These are phyloP conservation scores for Lamellibrachia satsuma DNA, from an alignment of 2,888 invertebrate species.

Conservation along the genomic window DNA sequence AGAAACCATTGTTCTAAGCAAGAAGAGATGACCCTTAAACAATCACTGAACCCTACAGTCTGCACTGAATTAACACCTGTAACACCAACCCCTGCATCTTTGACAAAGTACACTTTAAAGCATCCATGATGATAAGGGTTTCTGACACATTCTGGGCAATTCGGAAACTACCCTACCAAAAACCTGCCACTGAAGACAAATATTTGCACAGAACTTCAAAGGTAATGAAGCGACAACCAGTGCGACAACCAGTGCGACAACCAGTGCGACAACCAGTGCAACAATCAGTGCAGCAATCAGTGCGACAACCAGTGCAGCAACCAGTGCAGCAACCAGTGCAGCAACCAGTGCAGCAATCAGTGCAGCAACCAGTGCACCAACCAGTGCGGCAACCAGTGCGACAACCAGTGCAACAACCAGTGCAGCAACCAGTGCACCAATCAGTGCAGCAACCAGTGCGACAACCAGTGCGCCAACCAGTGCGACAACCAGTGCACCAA, in stretches of 20 bases:
- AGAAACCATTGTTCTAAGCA: too few species aligned
- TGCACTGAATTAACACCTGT: too few species aligned
- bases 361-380: not conserved
- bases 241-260: not conserved
- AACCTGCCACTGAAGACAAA: not conserved
- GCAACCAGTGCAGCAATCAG: not conserved
- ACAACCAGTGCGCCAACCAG: too few species aligned
- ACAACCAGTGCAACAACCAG: not conserved
- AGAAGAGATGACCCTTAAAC: too few species aligned
- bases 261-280: not conserved
- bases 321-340: not conserved
- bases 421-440: not conserved
- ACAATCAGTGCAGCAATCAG: too few species aligned
- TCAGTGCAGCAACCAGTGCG: not conserved
- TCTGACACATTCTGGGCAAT: not conserved
- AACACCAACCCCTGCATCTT: too few species aligned
- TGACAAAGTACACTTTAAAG: not conserved
- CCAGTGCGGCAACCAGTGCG: not conserved
- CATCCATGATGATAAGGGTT: not conserved
- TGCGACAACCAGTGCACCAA: too few species aligned
- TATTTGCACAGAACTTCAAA: not conserved
- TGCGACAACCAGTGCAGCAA: not conserved
- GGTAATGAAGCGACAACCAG: not conserved
- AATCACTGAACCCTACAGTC: too few species aligned
- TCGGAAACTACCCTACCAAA: not conserved